Conservation (phyloP, 2,113 vertebrate species). For the Stomatorhinus ivindoensis region DNA sequence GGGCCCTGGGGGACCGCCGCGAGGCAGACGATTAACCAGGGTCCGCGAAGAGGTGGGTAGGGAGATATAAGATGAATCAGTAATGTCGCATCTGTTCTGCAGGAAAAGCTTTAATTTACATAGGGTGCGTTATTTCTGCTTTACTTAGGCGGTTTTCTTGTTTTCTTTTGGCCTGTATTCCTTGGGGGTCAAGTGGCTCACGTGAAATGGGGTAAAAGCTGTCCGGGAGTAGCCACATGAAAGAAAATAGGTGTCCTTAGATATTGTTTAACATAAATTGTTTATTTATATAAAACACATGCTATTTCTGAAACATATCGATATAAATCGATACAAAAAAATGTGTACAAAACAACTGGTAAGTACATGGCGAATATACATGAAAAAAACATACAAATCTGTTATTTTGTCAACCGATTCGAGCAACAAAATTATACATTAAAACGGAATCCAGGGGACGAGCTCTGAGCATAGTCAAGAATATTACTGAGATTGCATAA, state of each 20-base stretch:
- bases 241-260: not conserved
- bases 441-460: slow-evolving; percentile 20
- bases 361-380: not conserved
- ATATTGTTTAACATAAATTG: not conserved
- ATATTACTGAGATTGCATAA: slow-evolving; percentile 2
- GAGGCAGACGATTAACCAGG: not conserved
- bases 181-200: not conserved
- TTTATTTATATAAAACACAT: slow-evolving; percentile 12
- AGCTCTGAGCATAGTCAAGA: not conserved
- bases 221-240: not conserved
- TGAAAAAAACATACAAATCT: not conserved
- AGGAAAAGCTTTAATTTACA: not conserved
- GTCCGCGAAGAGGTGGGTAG: not conserved
- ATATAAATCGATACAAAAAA: not conserved
- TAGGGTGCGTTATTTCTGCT: not conserved
- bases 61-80: not conserved
- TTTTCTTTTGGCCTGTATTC: not conserved
- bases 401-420: not conserved
- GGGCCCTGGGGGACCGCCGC: not conserved
- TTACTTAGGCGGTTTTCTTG: not conserved
- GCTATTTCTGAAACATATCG: not conserved
- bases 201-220: not conserved
- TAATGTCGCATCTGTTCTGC: not conserved
- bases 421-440: not conserved
- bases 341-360: not conserved